phyloP scores from a whole-genome alignment of 2,113 vertebrate genomes.

The Numenius arquata region DNA sequence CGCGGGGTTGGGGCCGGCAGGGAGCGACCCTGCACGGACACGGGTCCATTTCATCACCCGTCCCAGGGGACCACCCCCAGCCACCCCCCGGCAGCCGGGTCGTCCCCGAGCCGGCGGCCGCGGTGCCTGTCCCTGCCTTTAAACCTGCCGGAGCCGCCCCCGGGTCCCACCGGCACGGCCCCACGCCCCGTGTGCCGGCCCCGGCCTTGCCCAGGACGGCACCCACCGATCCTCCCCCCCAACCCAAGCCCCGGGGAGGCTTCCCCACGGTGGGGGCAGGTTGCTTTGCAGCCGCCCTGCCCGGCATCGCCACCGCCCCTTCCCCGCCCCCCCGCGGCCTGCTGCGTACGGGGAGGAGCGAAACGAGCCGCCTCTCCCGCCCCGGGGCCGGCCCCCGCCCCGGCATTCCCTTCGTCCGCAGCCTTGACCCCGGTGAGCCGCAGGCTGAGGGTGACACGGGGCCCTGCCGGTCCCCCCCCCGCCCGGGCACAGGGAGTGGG shows the following conservation, averaged over 20 bases:
- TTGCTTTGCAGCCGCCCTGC: fast-evolving
- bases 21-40: not conserved
- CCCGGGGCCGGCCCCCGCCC: not conserved
- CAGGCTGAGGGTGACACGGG: not conserved
- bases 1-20: fast-evolving
- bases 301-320: not conserved
- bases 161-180: not conserved
- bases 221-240: fast-evolving
- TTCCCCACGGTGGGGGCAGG: not conserved
- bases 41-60: fast-evolving
- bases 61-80: not conserved
- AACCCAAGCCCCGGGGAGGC: no score
- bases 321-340: not conserved
- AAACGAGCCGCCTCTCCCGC: not conserved
- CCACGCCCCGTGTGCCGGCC: not conserved
- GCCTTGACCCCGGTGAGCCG: conserved; percentile 33
- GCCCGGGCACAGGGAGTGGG: not conserved
- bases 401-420: not conserved
- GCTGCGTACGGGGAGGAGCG: not conserved
- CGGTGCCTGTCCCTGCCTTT: no score
- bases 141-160: not conserved
- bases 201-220: not conserved
- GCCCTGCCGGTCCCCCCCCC: not conserved
- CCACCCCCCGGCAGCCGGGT: not conserved
- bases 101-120: not conserved